Conservation (phyloP, 2,888 invertebrate genomes). For the Tinea trinotella region DNA sequence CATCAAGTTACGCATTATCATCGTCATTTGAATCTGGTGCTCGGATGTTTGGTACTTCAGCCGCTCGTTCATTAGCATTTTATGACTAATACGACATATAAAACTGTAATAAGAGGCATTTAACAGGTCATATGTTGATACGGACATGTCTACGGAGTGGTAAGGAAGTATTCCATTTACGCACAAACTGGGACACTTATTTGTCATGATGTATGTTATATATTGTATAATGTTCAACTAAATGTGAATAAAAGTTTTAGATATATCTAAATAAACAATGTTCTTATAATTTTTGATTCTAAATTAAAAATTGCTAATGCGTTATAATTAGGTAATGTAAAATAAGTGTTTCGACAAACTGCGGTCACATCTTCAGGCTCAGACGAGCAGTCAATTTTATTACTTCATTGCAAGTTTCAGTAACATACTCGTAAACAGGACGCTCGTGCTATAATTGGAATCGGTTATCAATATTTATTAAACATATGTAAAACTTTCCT, state of each 20-base stretch:
- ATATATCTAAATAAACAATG: background rate
- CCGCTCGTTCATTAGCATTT: constrained; percentile 70
- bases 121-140: constrained; percentile 50
- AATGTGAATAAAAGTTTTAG: background rate
- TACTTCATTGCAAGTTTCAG: constrained; percentile 44
- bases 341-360: background rate
- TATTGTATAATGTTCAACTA: too few species aligned
- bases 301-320: background rate
- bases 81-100: constrained; percentile 71
- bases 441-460: constrained; percentile 25
- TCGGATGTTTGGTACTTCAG: constrained; percentile 68
- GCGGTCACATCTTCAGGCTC: background rate
- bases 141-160: background rate
- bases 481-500: too few species aligned
- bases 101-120: constrained; percentile 70
- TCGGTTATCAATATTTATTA: constrained; percentile 29
- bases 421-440: constrained; percentile 26
- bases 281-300: too few species aligned
- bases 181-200: too few species aligned
- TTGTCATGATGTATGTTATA: too few species aligned
- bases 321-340: background rate
- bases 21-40: constrained; percentile 68
- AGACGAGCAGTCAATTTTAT: constrained; percentile 26
- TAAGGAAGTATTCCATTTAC: background rate
- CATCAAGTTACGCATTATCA: constrained; percentile 68